phyloP scores from a whole-genome alignment of 2,797 vertebrate genomes.

The Syngnathus acus region DNA sequence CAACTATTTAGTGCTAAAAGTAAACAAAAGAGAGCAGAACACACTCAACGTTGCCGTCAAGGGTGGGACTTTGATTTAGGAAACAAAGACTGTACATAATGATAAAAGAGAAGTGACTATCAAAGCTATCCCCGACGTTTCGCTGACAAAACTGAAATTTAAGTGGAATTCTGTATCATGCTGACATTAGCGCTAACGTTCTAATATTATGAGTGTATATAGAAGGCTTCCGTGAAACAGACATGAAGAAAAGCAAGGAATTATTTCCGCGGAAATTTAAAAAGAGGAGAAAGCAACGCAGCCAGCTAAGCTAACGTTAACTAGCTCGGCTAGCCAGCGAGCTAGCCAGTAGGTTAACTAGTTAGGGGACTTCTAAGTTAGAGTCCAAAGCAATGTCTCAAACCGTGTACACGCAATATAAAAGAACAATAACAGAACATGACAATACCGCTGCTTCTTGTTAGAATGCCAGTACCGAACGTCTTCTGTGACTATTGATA shows the following conservation, averaged over 20 bases:
- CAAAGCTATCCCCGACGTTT: constrained; percentile 6
- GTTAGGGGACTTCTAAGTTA: constrained; percentile 40
- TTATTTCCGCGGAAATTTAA: constrained; percentile 36
- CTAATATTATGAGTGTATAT: accelerated
- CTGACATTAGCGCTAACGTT: constrained; percentile 5
- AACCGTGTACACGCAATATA: background rate
- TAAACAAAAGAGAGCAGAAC: background rate
- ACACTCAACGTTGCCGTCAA: background rate
- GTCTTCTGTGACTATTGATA: constrained; percentile 36
- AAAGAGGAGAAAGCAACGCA: constrained; percentile 21
- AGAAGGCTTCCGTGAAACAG: background rate
- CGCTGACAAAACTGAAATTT: background rate
- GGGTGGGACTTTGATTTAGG: background rate
- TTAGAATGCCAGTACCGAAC: constrained; percentile 12
- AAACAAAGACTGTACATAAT: background rate
- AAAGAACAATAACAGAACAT: constrained; percentile 1
- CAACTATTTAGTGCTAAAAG: background rate
- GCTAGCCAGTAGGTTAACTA: constrained; percentile 38
- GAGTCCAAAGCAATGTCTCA: constrained; percentile 7
- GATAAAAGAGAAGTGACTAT: background rate
- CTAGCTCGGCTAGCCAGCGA: constrained; percentile 40
- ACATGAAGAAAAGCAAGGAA: constrained; percentile 11
- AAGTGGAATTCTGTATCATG: background rate
- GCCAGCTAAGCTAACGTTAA: constrained; percentile 34
- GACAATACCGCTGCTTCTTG: constrained; percentile 33